Base-by-base conservation (phyloP, 2,113 vertebrate genomes). In the Aegithalos caudatus region DNA sequence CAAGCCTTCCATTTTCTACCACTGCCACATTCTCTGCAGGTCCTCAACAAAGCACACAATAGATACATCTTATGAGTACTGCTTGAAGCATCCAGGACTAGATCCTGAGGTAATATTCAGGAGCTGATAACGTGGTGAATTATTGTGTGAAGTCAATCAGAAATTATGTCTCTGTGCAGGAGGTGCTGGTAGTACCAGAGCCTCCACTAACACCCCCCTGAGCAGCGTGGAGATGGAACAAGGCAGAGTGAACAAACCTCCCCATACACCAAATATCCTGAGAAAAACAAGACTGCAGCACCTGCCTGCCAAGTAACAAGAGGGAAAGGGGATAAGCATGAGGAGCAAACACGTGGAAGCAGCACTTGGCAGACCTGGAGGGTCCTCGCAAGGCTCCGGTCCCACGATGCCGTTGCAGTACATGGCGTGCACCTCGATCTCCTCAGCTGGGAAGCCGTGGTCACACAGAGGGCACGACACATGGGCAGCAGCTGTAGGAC, bases 361-460 rank as follows among this genome's bases (percentile, higher is more conserved):
- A 86, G 53, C 10, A 4, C 42, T 44, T 62, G 61, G 91, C 96
- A 95, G 69, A 97, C 92, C 96, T 95, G 92, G 27, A 79, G 64
- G 74, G 85, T 88, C 95, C 77, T 94, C 35, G 28, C 35, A 90
- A 62, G 91, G 67, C 27, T 97, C 90, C 13, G 94, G 91, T 29
- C 81, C 96, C 54, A 71, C 35, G 9, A 80, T 27, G 37, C 98
- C 99, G 15, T 98, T 97, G 94, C 99, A 99, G 98, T 98, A 99
- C 82, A 99, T 99, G 5, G 99, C 99, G 33, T 99, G 99, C 66
- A 97, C 83, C 95, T 99, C 98, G 3, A 99, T 99, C 97, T 98
- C 94, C 0, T 81, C 61, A 3, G 64, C 84, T 8, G 98, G 98
- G 86, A 99, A 99, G 21, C 92, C 81, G 3, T 91, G 97, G 90